Conservation (phyloP, 1,140 invertebrate species). For the Capitella teleta region DNA sequence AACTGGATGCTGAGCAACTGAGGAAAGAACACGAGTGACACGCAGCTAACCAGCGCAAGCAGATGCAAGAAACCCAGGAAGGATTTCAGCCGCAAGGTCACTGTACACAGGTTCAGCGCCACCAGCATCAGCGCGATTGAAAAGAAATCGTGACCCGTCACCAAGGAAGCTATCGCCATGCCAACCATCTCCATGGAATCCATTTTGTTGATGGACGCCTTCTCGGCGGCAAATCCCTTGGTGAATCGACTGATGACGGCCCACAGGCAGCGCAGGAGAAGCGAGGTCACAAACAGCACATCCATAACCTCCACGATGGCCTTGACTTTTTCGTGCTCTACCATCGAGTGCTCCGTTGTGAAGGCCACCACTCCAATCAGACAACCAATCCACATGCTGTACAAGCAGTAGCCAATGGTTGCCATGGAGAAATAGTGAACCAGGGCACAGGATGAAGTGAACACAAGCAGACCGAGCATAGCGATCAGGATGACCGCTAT, state of each 20-base stretch:
- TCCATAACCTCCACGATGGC: constrained; percentile 27
- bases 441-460: constrained; percentile 26
- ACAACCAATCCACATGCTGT: constrained; percentile 34
- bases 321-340: not conserved
- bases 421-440: constrained; percentile 28
- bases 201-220: constrained; percentile 15
- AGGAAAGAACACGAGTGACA: constrained; percentile 20
- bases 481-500: constrained; percentile 20
- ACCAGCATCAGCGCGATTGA: constrained; percentile 21
- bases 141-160: constrained; percentile 20
- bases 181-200: constrained; percentile 28
- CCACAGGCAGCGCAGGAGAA: constrained; percentile 26
- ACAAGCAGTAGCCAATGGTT: constrained; percentile 19
- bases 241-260: constrained; percentile 20
- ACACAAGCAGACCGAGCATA: constrained; percentile 27
- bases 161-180: constrained; percentile 25
- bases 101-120: constrained; percentile 23
- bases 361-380: constrained; percentile 32
- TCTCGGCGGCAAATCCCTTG: constrained; percentile 15
- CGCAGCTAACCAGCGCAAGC: constrained; percentile 17
- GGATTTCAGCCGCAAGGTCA: constrained; percentile 32
- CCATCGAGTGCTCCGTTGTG: constrained; percentile 10
- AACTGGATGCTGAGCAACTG: constrained; percentile 12
- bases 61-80: constrained; percentile 23
- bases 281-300: constrained; percentile 25